These are phyloP conservation scores for Bambusicola thoracicus DNA, from an alignment of 2,113 vertebrate species.

Conservation along the genomic window DNA sequence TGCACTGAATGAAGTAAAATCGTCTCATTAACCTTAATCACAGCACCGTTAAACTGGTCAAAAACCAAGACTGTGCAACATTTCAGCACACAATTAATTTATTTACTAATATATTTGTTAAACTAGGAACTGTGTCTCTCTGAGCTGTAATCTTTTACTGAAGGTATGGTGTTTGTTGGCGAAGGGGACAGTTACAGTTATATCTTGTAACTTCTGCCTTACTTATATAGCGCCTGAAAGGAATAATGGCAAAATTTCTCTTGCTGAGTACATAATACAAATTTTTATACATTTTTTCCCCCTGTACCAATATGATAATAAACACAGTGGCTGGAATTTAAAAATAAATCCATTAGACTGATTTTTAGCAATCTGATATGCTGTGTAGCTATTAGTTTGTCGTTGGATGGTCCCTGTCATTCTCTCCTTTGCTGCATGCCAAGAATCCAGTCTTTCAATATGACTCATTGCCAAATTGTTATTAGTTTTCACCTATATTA, in stretches of 20 bases:
- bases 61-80: neutral
- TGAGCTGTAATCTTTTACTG: constrained; percentile 1
- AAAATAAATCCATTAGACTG: neutral
- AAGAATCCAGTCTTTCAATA: neutral
- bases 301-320: neutral
- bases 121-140: neutral
- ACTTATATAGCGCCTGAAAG: neutral
- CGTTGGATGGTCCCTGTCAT: neutral
- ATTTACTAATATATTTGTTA: neutral
- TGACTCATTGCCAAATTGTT: neutral
- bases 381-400: neutral
- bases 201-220: neutral
- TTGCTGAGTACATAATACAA: neutral
- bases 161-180: neutral
- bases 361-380: neutral
- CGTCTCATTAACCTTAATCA: constrained; percentile 29
- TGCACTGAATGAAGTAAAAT: constrained; percentile 1
- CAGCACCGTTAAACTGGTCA: constrained; percentile 12
- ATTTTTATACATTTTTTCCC: neutral
- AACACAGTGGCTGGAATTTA: neutral
- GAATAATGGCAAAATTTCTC: neutral
- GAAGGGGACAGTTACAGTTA: neutral
- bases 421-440: neutral
- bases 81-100: neutral
- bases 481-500: neutral